Evolutionary conservation across 2,797 vertebrate species (phyloP), one percentile per base, ranked within the genome.

Genomic region (Leptoclinus maculatus): DNA sequence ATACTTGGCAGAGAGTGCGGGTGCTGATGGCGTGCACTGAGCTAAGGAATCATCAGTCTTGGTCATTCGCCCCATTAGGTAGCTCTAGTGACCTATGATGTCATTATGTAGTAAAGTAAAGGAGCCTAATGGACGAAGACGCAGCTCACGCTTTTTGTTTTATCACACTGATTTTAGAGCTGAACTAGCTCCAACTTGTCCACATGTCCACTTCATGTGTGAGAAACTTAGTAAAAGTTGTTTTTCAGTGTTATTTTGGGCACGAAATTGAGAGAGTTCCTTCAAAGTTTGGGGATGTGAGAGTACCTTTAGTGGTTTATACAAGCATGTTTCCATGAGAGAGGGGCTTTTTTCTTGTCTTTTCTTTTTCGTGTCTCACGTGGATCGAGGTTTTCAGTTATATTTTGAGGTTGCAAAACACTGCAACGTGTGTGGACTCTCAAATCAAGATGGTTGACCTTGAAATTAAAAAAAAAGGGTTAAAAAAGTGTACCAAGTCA

Each of bases 1-100:
- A 94, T 83, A 92, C 85, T 93, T 95, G 94, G 94, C 94, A 93
- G 88, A 69, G 64, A 78, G 66, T 7, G 45, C 29, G 11, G 84
- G 81, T 74, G 75, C 66, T 79, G 85, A 89, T 79, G 78, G 83
- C 66, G 58, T 88, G 79, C 75, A 71, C 82, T 66, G 63, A 89
- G 72, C 83, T 68, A 14, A 85, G 63, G 60, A 65, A 68, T 85
- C 84, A 92, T 93, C 86, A 77, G 83, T 93, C 93, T 91, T 84
- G 84, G 82, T 90, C 83, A 81, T 60, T 77, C 76, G 83, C 59
- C 83, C 86, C 88, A 89, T 92, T 93, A 89, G 81, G 83, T 56
- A 64, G 68, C 69, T 34, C 3, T 32, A 56, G 54, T 93, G 91
- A 91, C 90, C 88, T 86, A 88, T 89, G 91, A 91, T 92, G 83